Base-by-base conservation (phyloP, 1,140 invertebrate genomes). In the Bombus ignitus region DNA sequence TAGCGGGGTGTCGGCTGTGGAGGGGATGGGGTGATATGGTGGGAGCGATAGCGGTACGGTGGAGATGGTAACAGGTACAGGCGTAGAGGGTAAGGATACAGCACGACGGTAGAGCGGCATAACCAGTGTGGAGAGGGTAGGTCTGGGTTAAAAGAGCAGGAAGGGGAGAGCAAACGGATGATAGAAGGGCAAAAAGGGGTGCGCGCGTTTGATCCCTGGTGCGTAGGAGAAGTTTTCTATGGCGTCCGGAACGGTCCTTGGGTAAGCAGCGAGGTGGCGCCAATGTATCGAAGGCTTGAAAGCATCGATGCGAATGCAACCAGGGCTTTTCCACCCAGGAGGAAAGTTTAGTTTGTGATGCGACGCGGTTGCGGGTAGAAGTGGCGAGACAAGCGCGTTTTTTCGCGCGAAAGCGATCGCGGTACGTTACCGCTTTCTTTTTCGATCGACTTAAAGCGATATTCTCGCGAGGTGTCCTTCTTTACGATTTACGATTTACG, bases 231-330 rank as follows among this genome's bases (percentile, higher is more conserved):
- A 42, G 28, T 71, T 81, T 71, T 18, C 44, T 22, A 53, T 62
- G 53, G 47, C n/a, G 57, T 65, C 39, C 80, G 77, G 35, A 81
- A 81, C 8, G 10, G 71, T 90, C 81, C 85, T 90, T 89, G 75
- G 47, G 18, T 65, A 80, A 53, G 74, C 81, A 71, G 76, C 92
- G 91, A 94, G 93, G 93, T 94, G 94, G 93, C 94, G 94, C 93
- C 92, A 94, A 93, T 84, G 92, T 91, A 83, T 91, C 89, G 88
- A 92, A 91, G 88, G 86, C 85, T 84, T 80, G 76, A 81, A 92
- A 89, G 88, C 80, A 87, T 81, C 81, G 88, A 87, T 66, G 88
- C 73, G 81, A 77, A 57, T 68, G 81, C 66, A 78, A 74, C 76
- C 22, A 47, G 72, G 47, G 59, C 13, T 47, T 76, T 76, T 62